Evolutionary conservation across 2,113 vertebrate species (phyloP).

Genomic region (Ceyx cyanopectus): DNA sequence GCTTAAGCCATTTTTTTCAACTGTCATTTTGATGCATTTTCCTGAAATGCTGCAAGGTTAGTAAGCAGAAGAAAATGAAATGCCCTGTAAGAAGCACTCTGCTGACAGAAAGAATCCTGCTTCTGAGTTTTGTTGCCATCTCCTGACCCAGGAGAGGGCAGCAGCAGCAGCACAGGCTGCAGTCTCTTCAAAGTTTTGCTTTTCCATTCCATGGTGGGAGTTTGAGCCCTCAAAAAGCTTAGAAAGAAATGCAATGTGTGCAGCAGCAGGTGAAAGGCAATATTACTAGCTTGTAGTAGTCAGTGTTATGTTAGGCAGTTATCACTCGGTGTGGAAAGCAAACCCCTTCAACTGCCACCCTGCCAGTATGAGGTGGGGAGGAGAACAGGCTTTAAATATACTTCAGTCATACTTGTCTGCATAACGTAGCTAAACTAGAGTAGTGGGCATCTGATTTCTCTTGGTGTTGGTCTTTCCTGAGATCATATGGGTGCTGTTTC

Average conservation of each 20-base stretch:
- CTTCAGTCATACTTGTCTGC: not conserved
- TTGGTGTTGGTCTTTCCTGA: not conserved
- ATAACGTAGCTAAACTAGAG: not conserved
- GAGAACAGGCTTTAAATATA: not conserved
- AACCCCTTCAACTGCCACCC: not conserved
- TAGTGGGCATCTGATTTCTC: not conserved
- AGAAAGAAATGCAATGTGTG: not conserved
- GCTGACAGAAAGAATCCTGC: not conserved
- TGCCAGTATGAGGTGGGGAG: not conserved
- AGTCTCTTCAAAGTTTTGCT: not conserved
- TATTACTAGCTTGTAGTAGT: not conserved
- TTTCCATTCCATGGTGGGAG: accelerated
- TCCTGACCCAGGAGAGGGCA: slow-evolving; percentile 63
- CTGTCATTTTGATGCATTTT: not conserved
- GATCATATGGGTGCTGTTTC: accelerated
- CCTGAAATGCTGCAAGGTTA: not conserved
- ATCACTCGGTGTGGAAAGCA: not conserved
- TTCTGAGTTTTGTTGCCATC: not conserved
- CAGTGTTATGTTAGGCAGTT: not conserved
- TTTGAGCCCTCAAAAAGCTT: not conserved
- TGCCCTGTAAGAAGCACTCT: not conserved
- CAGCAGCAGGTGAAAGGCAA: not conserved
- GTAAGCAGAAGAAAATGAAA: not conserved
- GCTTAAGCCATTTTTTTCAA: not conserved
- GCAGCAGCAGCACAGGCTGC: slow-evolving; percentile 25